Conservation (phyloP, 2,113 vertebrate species). For the Chaetura pelagica region DNA sequence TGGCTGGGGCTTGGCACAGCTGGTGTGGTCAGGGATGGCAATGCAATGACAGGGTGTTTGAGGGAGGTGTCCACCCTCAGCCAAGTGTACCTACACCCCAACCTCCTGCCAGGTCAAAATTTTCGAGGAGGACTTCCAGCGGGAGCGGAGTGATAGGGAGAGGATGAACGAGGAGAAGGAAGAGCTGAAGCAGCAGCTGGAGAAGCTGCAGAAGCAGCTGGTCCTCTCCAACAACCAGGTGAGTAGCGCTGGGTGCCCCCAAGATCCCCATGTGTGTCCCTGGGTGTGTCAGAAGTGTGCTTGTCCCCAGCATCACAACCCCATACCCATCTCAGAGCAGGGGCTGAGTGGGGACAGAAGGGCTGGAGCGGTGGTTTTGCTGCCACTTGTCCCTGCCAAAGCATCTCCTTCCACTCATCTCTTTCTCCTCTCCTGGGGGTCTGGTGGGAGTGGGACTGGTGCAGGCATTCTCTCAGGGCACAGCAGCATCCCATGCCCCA, state of each 20-base stretch:
- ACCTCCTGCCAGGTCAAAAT: constrained; percentile 88
- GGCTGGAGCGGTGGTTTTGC: neutral
- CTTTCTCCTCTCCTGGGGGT: neutral
- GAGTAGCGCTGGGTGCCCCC: accelerated
- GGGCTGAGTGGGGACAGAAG: neutral
- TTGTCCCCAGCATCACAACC: accelerated
- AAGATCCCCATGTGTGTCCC: accelerated
- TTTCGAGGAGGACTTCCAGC: constrained; percentile 97
- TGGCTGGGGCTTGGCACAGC: neutral
- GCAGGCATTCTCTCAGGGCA: neutral
- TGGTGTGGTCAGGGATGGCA: neutral
- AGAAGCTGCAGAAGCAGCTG: constrained; percentile 92
- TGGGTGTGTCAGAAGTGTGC: neutral
- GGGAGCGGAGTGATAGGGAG: constrained; percentile 94
- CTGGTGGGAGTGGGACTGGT: accelerated
- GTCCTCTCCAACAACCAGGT: constrained; percentile 88
- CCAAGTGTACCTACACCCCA: neutral
- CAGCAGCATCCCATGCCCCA: neutral
- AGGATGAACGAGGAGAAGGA: constrained; percentile 99
- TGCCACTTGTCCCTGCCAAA: neutral
- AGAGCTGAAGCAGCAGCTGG: constrained; percentile 91
- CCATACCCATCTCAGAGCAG: neutral
- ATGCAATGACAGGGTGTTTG: accelerated
- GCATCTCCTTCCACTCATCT: neutral
- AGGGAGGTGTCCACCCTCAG: neutral